Evolutionary conservation across 2,888 invertebrate genomes (phyloP).

Genomic region (Pristionchus maxplancki): DNA sequence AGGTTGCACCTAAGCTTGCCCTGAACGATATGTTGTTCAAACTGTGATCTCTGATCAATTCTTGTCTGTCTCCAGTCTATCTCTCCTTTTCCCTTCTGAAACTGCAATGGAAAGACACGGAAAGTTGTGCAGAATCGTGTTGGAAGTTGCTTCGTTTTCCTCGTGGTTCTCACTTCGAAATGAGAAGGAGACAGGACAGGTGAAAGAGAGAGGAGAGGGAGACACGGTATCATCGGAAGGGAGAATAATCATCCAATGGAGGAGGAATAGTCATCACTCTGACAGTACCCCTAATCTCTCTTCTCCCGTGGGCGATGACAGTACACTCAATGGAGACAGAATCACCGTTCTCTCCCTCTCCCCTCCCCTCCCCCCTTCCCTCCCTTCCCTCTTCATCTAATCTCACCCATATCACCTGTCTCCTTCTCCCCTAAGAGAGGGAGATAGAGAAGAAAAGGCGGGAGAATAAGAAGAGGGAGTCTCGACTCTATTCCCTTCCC

Average conservation of each 20-base stretch:
- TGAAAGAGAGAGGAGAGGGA: neutral
- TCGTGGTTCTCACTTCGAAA: neutral
- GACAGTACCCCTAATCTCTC: neutral
- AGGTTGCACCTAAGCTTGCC: neutral
- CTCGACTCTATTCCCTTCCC: neutral
- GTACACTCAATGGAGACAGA: neutral
- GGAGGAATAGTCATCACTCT: neutral
- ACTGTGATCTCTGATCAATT: neutral
- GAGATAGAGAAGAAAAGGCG: constrained; percentile 19
- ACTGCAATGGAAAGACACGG: constrained; percentile 4
- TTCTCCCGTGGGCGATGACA: neutral
- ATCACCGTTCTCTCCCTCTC: neutral
- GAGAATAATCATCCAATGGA: neutral
- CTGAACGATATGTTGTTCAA: neutral
- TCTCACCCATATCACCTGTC: constrained; percentile 32
- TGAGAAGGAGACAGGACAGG: neutral
- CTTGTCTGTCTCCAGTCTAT: neutral
- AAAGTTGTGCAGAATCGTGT: neutral
- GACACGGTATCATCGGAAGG: neutral
- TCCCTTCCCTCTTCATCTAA: neutral
- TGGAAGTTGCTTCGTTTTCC: neutral
- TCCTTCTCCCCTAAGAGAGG: constrained; percentile 4
- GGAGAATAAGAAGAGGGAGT: neutral
- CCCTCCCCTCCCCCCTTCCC: neutral
- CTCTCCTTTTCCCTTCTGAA: neutral